Evolutionary conservation across 92 coral and sea anemone species (phyloP).

Genomic region (Epizoanthus scotinus): DNA sequence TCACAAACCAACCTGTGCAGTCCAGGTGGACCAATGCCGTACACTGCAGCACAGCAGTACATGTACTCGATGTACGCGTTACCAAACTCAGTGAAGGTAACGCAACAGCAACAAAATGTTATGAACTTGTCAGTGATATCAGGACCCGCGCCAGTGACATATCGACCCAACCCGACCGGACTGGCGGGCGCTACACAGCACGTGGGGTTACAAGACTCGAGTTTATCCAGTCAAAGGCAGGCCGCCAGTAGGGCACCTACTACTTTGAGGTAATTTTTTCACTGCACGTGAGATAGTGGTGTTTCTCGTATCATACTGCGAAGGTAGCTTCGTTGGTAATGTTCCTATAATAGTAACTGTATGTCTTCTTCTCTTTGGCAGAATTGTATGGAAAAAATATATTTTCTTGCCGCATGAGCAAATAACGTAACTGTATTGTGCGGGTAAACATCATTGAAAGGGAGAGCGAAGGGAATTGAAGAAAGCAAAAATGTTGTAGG

Average conservation of each 20-base stretch:
- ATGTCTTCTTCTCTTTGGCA: too few species aligned
- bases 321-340: too few species aligned
- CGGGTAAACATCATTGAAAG: too few species aligned
- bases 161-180: conserved; percentile 62
- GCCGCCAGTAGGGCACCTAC: conserved; percentile 30
- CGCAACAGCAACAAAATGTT: conserved; percentile 74
- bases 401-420: too few species aligned
- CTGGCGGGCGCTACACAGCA: conserved; percentile 16
- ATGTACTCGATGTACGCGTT: conserved; percentile 83
- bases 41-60: conserved; percentile 73
- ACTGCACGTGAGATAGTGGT: too few species aligned
- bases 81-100: conserved; percentile 75
- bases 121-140: conserved; percentile 91
- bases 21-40: conserved; percentile 66
- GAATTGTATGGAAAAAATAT: too few species aligned
- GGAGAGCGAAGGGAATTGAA: too few species aligned
- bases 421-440: too few species aligned
- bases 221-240: conserved; percentile 36
- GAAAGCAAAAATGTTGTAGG: too few species aligned
- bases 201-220: neutral
- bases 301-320: too few species aligned
- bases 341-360: too few species aligned
- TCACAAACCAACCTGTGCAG: conserved; percentile 71
- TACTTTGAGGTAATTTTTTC: conserved; percentile 26
- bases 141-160: conserved; percentile 95